Conservation (phyloP, 1,140 invertebrate species). For the Euglossa dilemma region DNA sequence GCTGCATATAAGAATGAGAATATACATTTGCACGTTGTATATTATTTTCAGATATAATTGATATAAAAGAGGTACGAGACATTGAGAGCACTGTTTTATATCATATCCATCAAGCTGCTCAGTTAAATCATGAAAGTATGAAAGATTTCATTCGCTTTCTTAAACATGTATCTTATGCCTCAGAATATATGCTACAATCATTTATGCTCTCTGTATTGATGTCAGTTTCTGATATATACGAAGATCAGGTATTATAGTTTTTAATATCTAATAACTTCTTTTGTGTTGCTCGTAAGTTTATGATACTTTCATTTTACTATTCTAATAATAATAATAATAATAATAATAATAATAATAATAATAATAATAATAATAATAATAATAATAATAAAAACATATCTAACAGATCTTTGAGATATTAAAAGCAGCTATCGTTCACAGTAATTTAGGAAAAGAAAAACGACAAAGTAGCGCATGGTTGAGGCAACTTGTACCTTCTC, state of each 20-base stretch:
- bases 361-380: no score
- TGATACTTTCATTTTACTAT: not conserved
- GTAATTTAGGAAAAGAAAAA: conserved; percentile 80
- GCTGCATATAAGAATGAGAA: conserved; percentile 1
- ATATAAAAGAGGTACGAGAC: conserved; percentile 76
- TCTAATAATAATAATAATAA: no score
- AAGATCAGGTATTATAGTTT: conserved; percentile 77
- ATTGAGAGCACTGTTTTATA: conserved; percentile 84
- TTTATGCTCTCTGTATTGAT: conserved; percentile 83
- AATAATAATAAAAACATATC: not conserved
- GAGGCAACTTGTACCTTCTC: conserved; percentile 75
- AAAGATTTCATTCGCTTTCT: conserved; percentile 82
- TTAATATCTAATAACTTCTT: not conserved
- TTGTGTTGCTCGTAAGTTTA: not conserved
- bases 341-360: no score
- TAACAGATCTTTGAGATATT: conserved; percentile 81
- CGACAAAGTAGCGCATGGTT: conserved; percentile 83
- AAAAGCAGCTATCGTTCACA: conserved; percentile 78
- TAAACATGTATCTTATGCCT: conserved; percentile 80
- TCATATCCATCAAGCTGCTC: conserved; percentile 82
- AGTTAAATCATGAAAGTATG: conserved; percentile 80
- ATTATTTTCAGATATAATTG: conserved; percentile 58
- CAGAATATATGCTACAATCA: conserved; percentile 83
- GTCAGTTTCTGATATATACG: conserved; percentile 80
- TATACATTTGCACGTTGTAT: not conserved